Evolutionary conservation across 1,140 invertebrate species (phyloP), one percentile per base, ranked within the genome.

Genomic region (Lordiphosa mommai): DNA sequence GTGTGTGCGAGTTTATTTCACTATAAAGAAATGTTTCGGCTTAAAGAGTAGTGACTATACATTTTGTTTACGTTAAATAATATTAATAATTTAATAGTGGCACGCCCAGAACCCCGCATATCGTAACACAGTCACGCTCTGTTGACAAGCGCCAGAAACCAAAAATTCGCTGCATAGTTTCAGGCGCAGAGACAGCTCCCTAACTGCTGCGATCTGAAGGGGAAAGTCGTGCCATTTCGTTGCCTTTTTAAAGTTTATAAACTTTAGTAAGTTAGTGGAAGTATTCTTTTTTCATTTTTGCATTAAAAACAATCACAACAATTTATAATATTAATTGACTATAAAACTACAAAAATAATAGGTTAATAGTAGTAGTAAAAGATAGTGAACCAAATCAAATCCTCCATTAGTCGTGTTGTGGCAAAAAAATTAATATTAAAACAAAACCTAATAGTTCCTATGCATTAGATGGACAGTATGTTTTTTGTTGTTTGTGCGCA

Each of bases 31-130:
- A 50, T 77, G 52, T 41, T 61, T 71, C 70, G 64, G 60, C 86
- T 88, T 88, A 88, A 88, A 88, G 23, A 27, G 73, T 88, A 88
- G 86, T 88, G 86, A 88, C 86, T 88, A 88, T 88, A 88, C 86
- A 88, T 88, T 88, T 88, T 72, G 69, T 86, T 84, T 76, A 76
- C 61, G 79, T 82, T 82, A 72, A 82, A 77, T 85, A 72, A 72
- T 76, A 82, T 82, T 82, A 82, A 85, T 84, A 84, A 74, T 68
- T 86, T 80, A 86, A 59, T 74, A 71, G 71, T 73, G 51, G 38
- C 61, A 51, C 57, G 37, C 17, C 30, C 41, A 40, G 46, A 16
- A 14, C 37, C 37, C 6, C 23, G 4, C 23, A 7, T 6, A 20
- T 3, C 12, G 17, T 17, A 14, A 23, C 9, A 4, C 27, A 49